Percentiles rank a stretch among this genome's conserved stretches.
phyloP scores from a whole-genome alignment of 2,113 vertebrate species.

The Machaerirhynchus nigripectus region DNA sequence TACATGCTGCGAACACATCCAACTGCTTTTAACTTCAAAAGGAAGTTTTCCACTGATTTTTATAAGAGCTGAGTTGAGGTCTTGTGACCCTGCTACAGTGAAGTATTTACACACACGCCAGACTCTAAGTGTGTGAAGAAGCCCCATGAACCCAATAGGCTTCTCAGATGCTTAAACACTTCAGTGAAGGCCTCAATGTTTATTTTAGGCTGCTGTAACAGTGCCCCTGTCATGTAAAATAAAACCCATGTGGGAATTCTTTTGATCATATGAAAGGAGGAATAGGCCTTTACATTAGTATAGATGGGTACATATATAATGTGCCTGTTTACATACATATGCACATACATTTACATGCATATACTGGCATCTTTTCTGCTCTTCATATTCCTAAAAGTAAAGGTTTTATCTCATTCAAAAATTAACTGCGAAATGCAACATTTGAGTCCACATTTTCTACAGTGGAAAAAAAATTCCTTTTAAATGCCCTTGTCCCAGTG shows the following conservation, averaged over 20 bases:
- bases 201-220: not conserved
- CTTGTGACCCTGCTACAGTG: not conserved
- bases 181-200: not conserved
- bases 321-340: not conserved
- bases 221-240: not conserved
- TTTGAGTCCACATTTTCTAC: not conserved
- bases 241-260: not conserved
- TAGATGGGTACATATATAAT: not conserved
- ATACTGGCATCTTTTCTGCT: not conserved
- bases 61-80: not conserved
- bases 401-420: not conserved
- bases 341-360: not conserved
- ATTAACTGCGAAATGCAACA: not conserved
- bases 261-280: not conserved
- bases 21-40: not conserved
- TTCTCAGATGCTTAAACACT: constrained; percentile 3
- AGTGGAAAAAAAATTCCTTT: not conserved
- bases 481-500: not conserved
- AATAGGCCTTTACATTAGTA: not conserved
- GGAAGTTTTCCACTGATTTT: constrained; percentile 1
- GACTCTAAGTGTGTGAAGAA: constrained; percentile 17
- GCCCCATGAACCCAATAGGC: not conserved
- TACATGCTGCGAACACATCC: not conserved
- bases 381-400: not conserved
- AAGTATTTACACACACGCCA: constrained; percentile 1